Base-by-base conservation (phyloP, 2,113 vertebrate species). In the Stigmatopora argus region DNA sequence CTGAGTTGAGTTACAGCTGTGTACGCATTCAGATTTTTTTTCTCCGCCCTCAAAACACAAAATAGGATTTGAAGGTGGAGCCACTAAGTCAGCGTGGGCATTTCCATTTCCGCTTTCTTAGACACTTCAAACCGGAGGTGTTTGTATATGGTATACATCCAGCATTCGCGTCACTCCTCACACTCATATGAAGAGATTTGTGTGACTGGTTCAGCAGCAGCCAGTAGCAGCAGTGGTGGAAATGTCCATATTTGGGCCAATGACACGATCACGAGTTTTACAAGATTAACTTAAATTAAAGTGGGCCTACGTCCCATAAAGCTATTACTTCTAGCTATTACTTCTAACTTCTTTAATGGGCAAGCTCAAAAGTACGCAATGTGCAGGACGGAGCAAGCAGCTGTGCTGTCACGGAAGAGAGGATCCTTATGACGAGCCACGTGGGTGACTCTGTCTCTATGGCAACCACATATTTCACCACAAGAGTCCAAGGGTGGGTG, bases 391-490 rank as follows among this genome's bases (percentile, higher is more conserved):
- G 77, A 76, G 77, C 73, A 89, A 82, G 82, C 84, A 87, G 81
- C 84, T 84, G 83, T 85, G 87, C 77, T 85, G 78, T 77, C 76
- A 78, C 70, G 78, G 77, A 75, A 83, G 69, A 87, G 80, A 88
- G 62, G 80, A 81, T 83, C 68, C 76, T 81, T 66, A 34, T 81
- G 75, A 83, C 51, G 65, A 85, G 77, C 74, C 78, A 84, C 72
- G 83, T 83, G 79, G 82, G 82, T 76, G 85, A 82, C 75, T 67
- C 70, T 73, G 84, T 88, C 75, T 84, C 86, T 82, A 82, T 86
- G 80, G 82, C 9, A 81, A 88, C 82, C 56, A 0, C 64, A 65
- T 55, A 71, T 73, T 73, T 53, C 62, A 63, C 63, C 71, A 62
- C 79, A 71, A 64, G 78, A 79, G 73, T 74, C 74, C 68, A 78